Evolutionary conservation across 2,888 invertebrate species (phyloP).

Genomic region (Hemaris fuciformis): DNA sequence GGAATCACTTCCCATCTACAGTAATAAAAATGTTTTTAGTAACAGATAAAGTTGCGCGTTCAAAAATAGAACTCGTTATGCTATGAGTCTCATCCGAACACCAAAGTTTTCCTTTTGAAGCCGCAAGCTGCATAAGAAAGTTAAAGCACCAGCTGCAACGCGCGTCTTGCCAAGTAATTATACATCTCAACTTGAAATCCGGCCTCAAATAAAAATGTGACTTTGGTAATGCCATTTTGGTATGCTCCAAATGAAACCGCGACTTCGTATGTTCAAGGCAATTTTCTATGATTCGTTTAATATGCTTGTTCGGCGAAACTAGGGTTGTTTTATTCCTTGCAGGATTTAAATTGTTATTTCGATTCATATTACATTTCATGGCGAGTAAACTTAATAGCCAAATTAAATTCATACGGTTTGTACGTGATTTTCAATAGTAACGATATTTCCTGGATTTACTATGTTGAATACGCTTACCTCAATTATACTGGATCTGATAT

Average conservation of each 20-base stretch:
- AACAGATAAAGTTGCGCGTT: slow-evolving; percentile 30
- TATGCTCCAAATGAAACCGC: neutral
- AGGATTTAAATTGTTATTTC: no score
- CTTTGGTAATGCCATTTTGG: neutral
- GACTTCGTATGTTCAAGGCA: neutral
- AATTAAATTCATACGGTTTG: no score
- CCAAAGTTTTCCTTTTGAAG: slow-evolving; percentile 55
- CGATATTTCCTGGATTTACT: no score
- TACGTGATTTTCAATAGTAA: no score
- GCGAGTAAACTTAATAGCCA: no score
- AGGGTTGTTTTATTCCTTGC: neutral
- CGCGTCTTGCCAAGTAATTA: slow-evolving; percentile 70
- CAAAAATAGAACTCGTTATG: slow-evolving; percentile 53
- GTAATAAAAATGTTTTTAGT: slow-evolving; percentile 27
- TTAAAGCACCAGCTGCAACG: slow-evolving; percentile 54
- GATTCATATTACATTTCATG: no score
- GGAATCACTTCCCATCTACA: neutral
- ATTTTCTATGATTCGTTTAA: neutral
- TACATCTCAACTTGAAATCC: slow-evolving; percentile 48
- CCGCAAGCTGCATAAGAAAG: slow-evolving; percentile 55
- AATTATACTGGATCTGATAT: no score
- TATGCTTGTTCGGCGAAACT: neutral
- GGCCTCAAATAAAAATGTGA: slow-evolving; percentile 2
- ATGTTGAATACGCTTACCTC: no score
- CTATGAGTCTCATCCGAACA: slow-evolving; percentile 50